These are phyloP conservation scores for Triops cancriformis DNA, from an alignment of 1,140 invertebrate species.

Conservation along the genomic window DNA sequence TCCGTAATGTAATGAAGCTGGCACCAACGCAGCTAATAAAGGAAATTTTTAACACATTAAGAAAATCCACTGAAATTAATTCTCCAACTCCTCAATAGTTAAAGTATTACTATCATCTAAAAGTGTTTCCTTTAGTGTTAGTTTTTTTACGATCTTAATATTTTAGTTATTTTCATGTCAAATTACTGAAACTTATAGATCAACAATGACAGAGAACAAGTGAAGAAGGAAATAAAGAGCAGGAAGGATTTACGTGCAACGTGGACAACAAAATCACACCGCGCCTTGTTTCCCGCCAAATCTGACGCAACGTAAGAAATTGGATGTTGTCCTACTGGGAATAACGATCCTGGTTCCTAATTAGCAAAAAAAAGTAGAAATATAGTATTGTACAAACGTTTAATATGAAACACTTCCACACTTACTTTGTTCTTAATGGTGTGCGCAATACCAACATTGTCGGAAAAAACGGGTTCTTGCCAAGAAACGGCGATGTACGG, in stretches of 20 bases:
- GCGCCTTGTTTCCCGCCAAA: slow-evolving; percentile 49
- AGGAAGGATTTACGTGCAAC: slow-evolving; percentile 45
- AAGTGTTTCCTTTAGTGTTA: too few species aligned
- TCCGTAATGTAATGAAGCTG: neutral
- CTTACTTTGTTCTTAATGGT: slow-evolving; percentile 54
- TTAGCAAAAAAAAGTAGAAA: slow-evolving; percentile 29
- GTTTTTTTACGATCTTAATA: too few species aligned
- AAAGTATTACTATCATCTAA: too few species aligned
- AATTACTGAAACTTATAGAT: too few species aligned
- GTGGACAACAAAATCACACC: slow-evolving; percentile 53
- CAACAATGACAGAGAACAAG: too few species aligned
- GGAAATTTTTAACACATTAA: neutral
- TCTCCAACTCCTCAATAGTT: too few species aligned
- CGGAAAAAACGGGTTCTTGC: slow-evolving; percentile 57
- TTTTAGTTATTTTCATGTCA: too few species aligned
- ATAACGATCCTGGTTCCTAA: slow-evolving; percentile 50
- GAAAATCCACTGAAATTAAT: too few species aligned
- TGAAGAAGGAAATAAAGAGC: neutral
- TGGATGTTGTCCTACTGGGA: slow-evolving; percentile 50
- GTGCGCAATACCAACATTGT: slow-evolving; percentile 50
- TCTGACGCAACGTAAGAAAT: slow-evolving; percentile 56
- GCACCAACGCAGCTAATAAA: slow-evolving; percentile 6
- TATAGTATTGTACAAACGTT: too few species aligned
- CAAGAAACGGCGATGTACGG: slow-evolving; percentile 49
- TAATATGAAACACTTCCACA: neutral